Evolutionary conservation across 2,888 invertebrate species (phyloP), one percentile per base, ranked within the genome.

Genomic region (Deilephila elpenor): DNA sequence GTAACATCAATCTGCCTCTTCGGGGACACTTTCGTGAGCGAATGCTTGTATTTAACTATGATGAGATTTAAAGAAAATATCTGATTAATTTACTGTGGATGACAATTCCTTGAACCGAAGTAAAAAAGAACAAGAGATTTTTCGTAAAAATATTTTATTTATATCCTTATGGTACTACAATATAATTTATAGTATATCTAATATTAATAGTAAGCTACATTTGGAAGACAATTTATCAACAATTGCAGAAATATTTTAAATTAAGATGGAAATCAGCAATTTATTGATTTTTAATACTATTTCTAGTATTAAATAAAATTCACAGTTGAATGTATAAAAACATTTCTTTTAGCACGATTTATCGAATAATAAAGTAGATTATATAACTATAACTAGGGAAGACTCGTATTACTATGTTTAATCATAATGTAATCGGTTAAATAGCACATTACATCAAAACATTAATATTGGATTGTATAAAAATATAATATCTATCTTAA

Each of bases 101-200:
- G 14, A 11, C 11, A 11, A 14, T 44, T 11, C 11, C 44, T 11
- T 44, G 44, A 44, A 8, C 7, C n/a, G 8, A 20, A 0, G 20
- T n/a, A 17, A 25, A 14, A 25, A 17, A 51, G 1, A 25, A 51
- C 4, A 51, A 17, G 11, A 56, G 7, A 5, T 25, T 67, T 17
- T 25, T 14, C 5, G 67, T 67, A 67, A 67, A 51, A 67, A 67
- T 67, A 67, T 67, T 67, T 67, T 67, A 67, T 67, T 67, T 1
- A 17, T 25, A 51, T 67, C 14, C 25, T 67, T 67, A 67, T 59
- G 11, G n/a, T n/a, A 44, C 37, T 51, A 44, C 5, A 34, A 19
- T 67, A 64, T 67, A 67, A 51, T 17, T 67, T 25, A 64, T n/a
- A 62, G 3, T 62, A 62, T 64, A 20, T 20, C 20, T 64, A 25